phyloP scores from a whole-genome alignment of 2,113 vertebrate species.

The Turdus rufiventris region DNA sequence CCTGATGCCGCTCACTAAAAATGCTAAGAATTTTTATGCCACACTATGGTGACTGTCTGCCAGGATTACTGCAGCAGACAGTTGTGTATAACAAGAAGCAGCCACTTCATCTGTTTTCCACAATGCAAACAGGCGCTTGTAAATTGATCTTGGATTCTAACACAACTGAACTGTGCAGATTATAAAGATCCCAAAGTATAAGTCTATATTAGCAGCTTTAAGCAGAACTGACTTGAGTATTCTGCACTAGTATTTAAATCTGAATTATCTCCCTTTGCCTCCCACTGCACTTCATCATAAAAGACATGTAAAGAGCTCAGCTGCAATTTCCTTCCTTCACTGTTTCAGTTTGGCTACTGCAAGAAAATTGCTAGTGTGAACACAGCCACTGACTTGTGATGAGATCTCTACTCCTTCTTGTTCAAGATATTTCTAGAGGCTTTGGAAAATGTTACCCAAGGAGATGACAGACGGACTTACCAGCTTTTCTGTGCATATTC shows the following conservation, averaged over 20 bases:
- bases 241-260: not conserved
- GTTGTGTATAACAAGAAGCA: not conserved
- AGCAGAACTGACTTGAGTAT: not conserved
- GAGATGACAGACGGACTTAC: not conserved
- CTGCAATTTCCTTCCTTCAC: not conserved
- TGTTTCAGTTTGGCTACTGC: not conserved
- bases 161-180: not conserved
- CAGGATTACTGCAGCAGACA: not conserved
- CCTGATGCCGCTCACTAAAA: not conserved
- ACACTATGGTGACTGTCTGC: not conserved
- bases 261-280: not conserved
- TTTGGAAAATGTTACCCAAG: not conserved
- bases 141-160: not conserved
- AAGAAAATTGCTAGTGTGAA: not conserved
- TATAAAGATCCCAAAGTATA: not conserved
- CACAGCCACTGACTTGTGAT: not conserved
- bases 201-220: not conserved
- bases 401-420: not conserved
- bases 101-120: not conserved
- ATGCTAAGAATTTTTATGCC: not conserved
- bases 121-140: not conserved
- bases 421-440: not conserved
- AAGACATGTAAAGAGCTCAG: not conserved
- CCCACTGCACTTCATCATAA: not conserved
- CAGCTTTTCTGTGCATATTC: not conserved